These are phyloP conservation scores for Lacanobia oleracea DNA, from an alignment of 2,888 invertebrate genomes.

Conservation along the genomic window DNA sequence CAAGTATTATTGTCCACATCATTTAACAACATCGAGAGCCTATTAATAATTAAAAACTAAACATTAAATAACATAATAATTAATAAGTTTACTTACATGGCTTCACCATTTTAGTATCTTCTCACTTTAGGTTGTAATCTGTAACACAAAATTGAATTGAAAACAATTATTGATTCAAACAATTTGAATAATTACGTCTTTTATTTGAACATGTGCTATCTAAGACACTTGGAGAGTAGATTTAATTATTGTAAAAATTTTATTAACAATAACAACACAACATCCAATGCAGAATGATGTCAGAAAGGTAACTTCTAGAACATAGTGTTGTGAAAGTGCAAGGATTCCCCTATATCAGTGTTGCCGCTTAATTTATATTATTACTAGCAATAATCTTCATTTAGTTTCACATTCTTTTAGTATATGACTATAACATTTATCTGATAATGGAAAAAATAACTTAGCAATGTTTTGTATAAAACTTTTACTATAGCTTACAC, in stretches of 20 bases:
- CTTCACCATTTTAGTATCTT: slow-evolving; percentile 48
- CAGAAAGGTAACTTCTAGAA: slow-evolving; percentile 20
- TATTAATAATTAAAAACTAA: too few species aligned
- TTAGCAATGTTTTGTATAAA: too few species aligned
- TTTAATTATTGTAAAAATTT: background rate
- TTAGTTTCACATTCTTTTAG: background rate
- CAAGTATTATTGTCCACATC: too few species aligned
- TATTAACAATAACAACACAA: background rate
- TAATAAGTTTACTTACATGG: slow-evolving; percentile 47
- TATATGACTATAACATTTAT: background rate
- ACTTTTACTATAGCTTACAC: too few species aligned
- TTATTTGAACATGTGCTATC: background rate
- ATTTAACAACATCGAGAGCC: too few species aligned
- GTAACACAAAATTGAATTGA: slow-evolving; percentile 26
- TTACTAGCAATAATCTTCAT: background rate
- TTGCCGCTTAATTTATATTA: slow-evolving; percentile 18
- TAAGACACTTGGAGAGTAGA: background rate
- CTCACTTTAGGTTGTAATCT: slow-evolving; percentile 29
- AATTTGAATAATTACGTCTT: background rate
- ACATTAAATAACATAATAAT: background rate
- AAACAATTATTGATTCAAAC: slow-evolving; percentile 5
- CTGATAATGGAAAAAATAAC: background rate
- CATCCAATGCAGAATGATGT: slow-evolving; percentile 1
- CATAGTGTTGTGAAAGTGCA: slow-evolving; percentile 26
- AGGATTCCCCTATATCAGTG: slow-evolving; percentile 45